Evolutionary conservation across 1,140 invertebrate species (phyloP), one percentile per base, ranked within the genome.

Genomic region (Drosophila busckii): DNA sequence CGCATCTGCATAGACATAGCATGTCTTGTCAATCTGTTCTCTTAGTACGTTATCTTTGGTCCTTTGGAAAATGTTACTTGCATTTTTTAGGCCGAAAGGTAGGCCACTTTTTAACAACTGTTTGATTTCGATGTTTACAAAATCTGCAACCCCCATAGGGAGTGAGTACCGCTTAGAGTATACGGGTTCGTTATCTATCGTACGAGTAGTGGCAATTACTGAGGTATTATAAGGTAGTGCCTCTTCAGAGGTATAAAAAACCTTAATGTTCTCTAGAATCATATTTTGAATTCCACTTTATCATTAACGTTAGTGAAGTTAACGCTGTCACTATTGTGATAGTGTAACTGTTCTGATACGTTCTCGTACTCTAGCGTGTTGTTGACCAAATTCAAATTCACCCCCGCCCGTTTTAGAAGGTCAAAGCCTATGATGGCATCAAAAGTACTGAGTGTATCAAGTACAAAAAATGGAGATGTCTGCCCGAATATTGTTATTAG

Each of bases 1-100:
- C 9, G 63, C 16, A n/a, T n/a, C n/a, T n/a, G n/a, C n/a, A n/a
- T 10, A 29, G 22, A 66, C 56, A 7, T n/a, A 16, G 16, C 52
- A 41, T 26, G 75, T 65, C 45, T 71, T 82, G 16, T 52, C 49
- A 4, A 76, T 64, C 10, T 71, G 56, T 60, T 63, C 71, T 20
- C 66, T 41, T 4, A 61, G 62, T 17, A 29, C 62, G 35, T 78
- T 78, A 15, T 54, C n/a, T n/a, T n/a, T n/a, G n/a, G n/a, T n/a
- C n/a, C n/a, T n/a, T n/a, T n/a, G n/a, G n/a, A n/a, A n/a, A n/a
- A n/a, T n/a, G n/a, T n/a, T n/a, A n/a, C n/a, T n/a, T n/a, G n/a
- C n/a, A n/a, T n/a, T n/a, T n/a, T n/a, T n/a, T n/a, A n/a, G n/a
- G n/a, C n/a, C n/a, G 75, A 5, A 65, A 68, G 0, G 62, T 67